These are phyloP conservation scores for Cassiopea andromeda DNA, from an alignment of 30 jellyfish, hydroid and myxozoan genomes.

Conservation along the genomic window DNA sequence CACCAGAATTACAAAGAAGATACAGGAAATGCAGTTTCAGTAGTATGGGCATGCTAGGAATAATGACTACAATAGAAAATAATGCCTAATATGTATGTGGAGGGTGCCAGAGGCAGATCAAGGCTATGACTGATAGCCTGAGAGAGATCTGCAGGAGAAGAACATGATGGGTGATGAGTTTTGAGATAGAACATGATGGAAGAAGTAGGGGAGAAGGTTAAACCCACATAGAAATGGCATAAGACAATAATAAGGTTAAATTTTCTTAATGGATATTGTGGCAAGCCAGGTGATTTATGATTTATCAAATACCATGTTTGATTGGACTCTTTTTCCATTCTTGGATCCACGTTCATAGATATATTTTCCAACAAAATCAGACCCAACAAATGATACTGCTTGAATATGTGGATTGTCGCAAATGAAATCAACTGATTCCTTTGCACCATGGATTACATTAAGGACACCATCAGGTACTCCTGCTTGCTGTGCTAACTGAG, in stretches of 20 bases:
- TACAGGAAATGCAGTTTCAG: background rate
- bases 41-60: background rate
- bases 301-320: slow-evolving; percentile 75
- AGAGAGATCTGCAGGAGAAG: background rate
- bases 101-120: background rate
- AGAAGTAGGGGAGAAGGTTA: background rate
- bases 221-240: too few species aligned
- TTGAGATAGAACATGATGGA: background rate
- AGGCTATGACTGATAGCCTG: background rate
- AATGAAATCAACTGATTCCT: slow-evolving; percentile 90
- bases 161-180: background rate
- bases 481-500: slow-evolving; percentile 87
- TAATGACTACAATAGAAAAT: background rate
- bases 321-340: slow-evolving; percentile 94
- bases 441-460: slow-evolving; percentile 95
- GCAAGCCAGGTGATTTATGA: background rate
- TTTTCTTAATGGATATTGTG: too few species aligned
- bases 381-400: slow-evolving; percentile 95
- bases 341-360: slow-evolving; percentile 86
- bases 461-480: slow-evolving; percentile 98
- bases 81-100: background rate
- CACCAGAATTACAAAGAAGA: too few species aligned
- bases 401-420: slow-evolving; percentile 85
- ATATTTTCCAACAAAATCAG: slow-evolving; percentile 89
- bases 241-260: too few species aligned